These are phyloP conservation scores for Neosilurus mollespiculum DNA, from an alignment of 2,797 vertebrate species.

Conservation along the genomic window DNA sequence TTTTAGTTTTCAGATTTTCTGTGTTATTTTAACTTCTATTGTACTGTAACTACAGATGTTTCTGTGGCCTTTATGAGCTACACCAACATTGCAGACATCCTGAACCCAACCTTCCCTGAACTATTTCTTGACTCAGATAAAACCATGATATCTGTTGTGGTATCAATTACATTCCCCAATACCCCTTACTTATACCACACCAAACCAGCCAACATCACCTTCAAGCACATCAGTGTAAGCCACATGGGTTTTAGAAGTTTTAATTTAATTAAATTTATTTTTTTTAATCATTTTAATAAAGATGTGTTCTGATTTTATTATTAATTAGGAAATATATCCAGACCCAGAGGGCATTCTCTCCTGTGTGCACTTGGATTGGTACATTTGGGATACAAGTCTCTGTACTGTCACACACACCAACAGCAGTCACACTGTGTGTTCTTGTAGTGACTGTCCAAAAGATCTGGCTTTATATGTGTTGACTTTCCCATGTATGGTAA, in stretches of 20 bases:
- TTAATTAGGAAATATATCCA: not conserved
- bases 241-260: not conserved
- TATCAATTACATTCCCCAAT: conserved; percentile 56
- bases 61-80: conserved; percentile 32
- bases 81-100: conserved; percentile 2
- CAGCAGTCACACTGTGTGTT: conserved; percentile 54
- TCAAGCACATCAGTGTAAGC: conserved; percentile 64
- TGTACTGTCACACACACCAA: conserved; percentile 56
- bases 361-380: conserved; percentile 68
- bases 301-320: not conserved
- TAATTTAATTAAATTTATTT: no score
- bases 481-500: conserved; percentile 37
- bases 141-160: conserved; percentile 38
- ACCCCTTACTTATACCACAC: conserved; percentile 44
- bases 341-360: conserved; percentile 40
- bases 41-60: not conserved
- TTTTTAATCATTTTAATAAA: not conserved
- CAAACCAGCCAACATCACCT: conserved; percentile 64
- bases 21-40: not conserved
- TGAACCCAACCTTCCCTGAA: not conserved
- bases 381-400: conserved; percentile 65
- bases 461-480: conserved; percentile 68
- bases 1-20: not conserved
- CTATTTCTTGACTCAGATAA: not conserved
- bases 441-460: conserved; percentile 42